These are phyloP conservation scores for Phaenicophaeus curvirostris DNA, from an alignment of 2,797 vertebrate genomes.

Conservation along the genomic window DNA sequence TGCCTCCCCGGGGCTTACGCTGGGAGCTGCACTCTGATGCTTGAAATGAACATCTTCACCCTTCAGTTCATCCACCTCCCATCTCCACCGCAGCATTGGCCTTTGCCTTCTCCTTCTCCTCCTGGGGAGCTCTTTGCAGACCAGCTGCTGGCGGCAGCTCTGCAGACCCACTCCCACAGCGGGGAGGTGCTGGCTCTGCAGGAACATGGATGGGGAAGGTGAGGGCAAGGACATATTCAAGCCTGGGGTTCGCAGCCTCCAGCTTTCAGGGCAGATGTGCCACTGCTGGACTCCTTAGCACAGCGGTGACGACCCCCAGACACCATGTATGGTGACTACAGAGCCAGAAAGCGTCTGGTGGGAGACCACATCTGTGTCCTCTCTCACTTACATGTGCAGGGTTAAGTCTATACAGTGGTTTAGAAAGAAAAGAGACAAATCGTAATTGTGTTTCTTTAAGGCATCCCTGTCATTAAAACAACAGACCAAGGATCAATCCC, in stretches of 20 bases:
- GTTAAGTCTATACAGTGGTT: neutral
- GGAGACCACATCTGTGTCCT: neutral
- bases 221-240: neutral
- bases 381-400: neutral
- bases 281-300: neutral
- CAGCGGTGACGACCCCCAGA: neutral
- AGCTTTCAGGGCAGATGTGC: neutral
- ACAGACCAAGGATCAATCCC: neutral
- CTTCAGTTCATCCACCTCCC: rapidly evolving
- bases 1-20: neutral
- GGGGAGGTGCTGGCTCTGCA: rapidly evolving
- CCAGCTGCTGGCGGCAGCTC: neutral
- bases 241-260: neutral
- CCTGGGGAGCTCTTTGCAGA: rapidly evolving
- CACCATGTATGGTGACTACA: rapidly evolving
- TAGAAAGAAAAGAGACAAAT: neutral
- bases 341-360: neutral
- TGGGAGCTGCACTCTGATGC: neutral
- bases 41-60: neutral
- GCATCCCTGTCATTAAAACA: neutral
- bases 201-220: neutral
- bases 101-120: rapidly evolving
- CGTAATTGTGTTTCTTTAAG: neutral
- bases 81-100: rapidly evolving
- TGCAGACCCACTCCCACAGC: rapidly evolving